These are phyloP conservation scores for Myotis planiceps DNA, from an alignment of 2,797 vertebrate genomes.

Conservation along the genomic window DNA sequence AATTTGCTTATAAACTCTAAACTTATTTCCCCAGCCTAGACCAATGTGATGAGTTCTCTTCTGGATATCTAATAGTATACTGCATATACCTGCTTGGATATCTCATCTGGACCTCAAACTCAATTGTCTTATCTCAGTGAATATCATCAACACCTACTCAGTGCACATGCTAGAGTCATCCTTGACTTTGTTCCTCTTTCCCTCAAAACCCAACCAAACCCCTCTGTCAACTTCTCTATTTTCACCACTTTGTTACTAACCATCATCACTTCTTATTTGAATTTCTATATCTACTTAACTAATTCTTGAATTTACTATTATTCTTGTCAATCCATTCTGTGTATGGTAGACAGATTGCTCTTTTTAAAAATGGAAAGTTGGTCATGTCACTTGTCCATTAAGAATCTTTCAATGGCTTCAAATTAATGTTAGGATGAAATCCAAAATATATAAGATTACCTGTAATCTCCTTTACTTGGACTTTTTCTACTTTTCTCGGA, in stretches of 20 bases:
- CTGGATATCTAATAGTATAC: not conserved
- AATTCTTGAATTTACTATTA: not conserved
- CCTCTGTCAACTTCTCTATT: not conserved
- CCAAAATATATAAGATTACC: not conserved
- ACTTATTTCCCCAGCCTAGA: not conserved
- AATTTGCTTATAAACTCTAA: not conserved
- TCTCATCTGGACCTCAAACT: not conserved
- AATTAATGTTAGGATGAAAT: not conserved
- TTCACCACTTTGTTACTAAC: not conserved
- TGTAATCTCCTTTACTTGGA: not conserved
- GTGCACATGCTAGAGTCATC: not conserved
- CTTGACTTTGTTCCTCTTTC: not conserved
- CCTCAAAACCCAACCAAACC: not conserved
- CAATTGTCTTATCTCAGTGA: not conserved
- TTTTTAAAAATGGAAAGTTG: not conserved
- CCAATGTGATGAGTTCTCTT: not conserved
- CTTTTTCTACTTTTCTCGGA: not conserved
- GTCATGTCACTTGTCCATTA: not conserved
- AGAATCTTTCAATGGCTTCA: constrained; percentile 15
- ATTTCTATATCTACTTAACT: not conserved
- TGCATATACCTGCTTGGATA: not conserved
- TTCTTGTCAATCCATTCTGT: not conserved
- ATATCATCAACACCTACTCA: not conserved
- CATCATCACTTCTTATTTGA: not conserved
- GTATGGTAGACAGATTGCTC: not conserved